Percentiles rank a stretch among this genome's conserved stretches.
phyloP scores from a whole-genome alignment of 2,888 invertebrate species.

The Agrilus biguttatus region DNA sequence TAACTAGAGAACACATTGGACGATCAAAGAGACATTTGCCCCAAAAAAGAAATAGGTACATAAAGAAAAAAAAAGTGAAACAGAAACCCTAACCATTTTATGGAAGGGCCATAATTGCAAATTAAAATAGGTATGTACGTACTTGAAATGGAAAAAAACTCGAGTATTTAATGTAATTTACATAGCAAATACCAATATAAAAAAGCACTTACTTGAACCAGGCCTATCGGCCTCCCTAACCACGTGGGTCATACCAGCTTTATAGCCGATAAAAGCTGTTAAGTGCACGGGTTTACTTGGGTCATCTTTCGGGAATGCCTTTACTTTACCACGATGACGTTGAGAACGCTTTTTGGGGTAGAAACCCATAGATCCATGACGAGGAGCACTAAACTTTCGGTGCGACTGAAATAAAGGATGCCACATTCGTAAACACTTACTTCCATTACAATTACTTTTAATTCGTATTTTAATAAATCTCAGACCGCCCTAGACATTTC shows the following conservation, averaged over 20 bases:
- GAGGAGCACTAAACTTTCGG: conserved; percentile 98
- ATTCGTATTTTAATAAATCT: conserved; percentile 18
- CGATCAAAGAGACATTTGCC: no score
- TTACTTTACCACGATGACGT: conserved; percentile 96
- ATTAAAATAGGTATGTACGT: no score
- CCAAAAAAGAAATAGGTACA: no score
- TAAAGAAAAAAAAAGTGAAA: no score
- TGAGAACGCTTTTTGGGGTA: conserved; percentile 95
- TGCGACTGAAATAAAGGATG: conserved; percentile 62
- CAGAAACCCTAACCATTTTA: no score
- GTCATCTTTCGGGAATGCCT: conserved; percentile 99
- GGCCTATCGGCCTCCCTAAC: conserved; percentile 97
- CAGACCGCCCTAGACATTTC: conserved; percentile 68
- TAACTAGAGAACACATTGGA: no score
- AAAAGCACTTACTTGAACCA: conserved; percentile 78
- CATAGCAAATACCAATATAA: no score
- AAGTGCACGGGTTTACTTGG: conserved; percentile 90
- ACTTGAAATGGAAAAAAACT: no score
- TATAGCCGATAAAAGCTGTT: conserved; percentile 95
- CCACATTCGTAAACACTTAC: background rate
- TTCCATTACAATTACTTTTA: background rate
- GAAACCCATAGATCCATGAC: conserved; percentile 99
- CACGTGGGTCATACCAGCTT: conserved; percentile 99
- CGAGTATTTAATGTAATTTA: no score
- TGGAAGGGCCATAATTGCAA: no score